These are phyloP conservation scores for Notarius lentiginosus DNA, from an alignment of 2,113 vertebrate genomes.

Conservation along the genomic window DNA sequence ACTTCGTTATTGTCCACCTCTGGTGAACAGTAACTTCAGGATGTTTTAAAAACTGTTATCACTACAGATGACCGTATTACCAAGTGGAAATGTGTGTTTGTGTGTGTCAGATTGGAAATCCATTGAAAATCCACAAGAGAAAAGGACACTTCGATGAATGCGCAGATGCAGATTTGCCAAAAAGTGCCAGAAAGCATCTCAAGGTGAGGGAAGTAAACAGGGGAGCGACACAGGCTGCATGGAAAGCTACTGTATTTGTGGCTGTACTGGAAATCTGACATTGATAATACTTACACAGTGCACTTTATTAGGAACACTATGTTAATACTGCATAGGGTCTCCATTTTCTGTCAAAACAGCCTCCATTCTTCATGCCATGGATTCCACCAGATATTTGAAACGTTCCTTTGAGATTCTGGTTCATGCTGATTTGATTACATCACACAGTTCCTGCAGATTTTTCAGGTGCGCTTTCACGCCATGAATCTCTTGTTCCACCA, in stretches of 20 bases:
- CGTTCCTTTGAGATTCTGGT: too few species aligned
- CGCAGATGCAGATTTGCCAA: conserved; percentile 51
- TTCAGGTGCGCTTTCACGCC: neutral
- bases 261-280: neutral
- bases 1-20: too few species aligned
- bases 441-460: too few species aligned
- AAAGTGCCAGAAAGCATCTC: conserved; percentile 7
- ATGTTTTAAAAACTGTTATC: neutral
- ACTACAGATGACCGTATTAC: neutral
- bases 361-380: too few species aligned
- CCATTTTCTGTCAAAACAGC: too few species aligned
- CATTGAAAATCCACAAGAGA: conserved; percentile 61
- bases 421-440: too few species aligned
- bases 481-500: neutral
- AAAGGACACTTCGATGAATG: conserved; percentile 47
- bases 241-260: neutral
- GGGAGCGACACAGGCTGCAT: neutral
- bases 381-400: too few species aligned
- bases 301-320: neutral
- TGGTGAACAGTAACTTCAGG: neutral
- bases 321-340: neutral
- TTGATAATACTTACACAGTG: neutral
- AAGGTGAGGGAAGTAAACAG: conserved; percentile 26
- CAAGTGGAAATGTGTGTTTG: neutral
- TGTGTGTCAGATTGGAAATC: conserved; percentile 62